Conservation (phyloP, 2,888 invertebrate species). For the Hipparchia sbordonii region DNA sequence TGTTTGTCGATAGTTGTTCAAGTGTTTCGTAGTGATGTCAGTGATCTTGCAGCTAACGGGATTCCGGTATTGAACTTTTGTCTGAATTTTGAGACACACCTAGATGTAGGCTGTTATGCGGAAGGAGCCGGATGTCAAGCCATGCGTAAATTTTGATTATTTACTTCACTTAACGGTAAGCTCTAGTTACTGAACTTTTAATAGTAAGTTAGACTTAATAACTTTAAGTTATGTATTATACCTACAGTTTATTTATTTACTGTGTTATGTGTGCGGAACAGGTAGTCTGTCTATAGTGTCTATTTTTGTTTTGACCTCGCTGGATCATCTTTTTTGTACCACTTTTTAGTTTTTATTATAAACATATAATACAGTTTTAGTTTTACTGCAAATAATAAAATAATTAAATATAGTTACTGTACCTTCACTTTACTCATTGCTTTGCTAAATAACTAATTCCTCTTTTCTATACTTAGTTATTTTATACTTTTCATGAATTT, state of each 20-base stretch:
- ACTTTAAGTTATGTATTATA: too few relatives aligned
- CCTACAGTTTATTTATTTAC: too few relatives aligned
- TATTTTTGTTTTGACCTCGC: neutral
- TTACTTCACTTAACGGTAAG: slow-evolving; percentile 44
- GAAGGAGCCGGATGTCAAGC: slow-evolving; percentile 60
- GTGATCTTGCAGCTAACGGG: slow-evolving; percentile 62
- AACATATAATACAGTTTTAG: neutral
- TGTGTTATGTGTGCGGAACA: neutral
- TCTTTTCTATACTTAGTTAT: too few relatives aligned
- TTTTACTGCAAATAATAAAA: too few relatives aligned
- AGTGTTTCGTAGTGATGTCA: slow-evolving; percentile 43
- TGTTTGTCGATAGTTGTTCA: slow-evolving; percentile 35
- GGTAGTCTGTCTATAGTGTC: neutral
- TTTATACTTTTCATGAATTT: too few relatives aligned
- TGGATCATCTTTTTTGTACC: neutral
- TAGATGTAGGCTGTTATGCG: slow-evolving; percentile 57
- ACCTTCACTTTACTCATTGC: too few relatives aligned
- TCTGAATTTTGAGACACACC: slow-evolving; percentile 69
- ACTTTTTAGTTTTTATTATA: neutral
- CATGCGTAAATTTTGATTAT: slow-evolving; percentile 57
- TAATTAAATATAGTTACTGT: too few relatives aligned
- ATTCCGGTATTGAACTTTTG: slow-evolving; percentile 63
- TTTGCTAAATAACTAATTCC: too few relatives aligned
- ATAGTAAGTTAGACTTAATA: neutral
- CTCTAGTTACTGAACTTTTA: neutral